Evolutionary conservation across 1,140 invertebrate species (phyloP), one percentile per base, ranked within the genome.

Genomic region (Brachystomella parvula): DNA sequence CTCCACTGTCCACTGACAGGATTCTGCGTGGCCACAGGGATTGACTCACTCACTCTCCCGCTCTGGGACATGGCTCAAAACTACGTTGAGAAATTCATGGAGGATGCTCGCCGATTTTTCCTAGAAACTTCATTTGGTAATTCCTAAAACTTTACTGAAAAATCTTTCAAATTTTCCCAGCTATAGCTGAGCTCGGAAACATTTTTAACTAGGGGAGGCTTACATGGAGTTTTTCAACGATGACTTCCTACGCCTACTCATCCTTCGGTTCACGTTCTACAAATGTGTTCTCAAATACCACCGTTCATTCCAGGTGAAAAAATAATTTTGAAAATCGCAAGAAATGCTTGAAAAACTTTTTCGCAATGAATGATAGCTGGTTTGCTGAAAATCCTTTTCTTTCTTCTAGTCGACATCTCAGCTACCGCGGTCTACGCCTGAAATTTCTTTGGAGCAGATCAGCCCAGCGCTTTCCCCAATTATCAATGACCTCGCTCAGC

Each of bases 191-290:
- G 1, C 29, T 64, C 12, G 47, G 30, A 1, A 35, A 29, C 15
- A 49, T 30, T 1, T 58, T 64, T 29, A 31, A 56, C 57, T 64
- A 47, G 2, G 32, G 19, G 81, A 85, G 32, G 86, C 86, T 61
- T 89, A 89, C 76, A 79, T 92, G 64, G 85, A 89, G 77, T 96
- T 96, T 79, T 90, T 95, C 78, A 90, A 91, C 26, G 94, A 96
- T 78, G 92, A 96, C 76, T 96, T 96, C 79, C 82, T 96, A 65
- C 85, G 93, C 63, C 81, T 94, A 58, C 79, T 96, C 59, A 80
- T 96, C 63, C 81, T 96, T 59, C 85, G 94, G 60, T 96, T 90
- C 79, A 86, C 96, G 65, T 96, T 97, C 82, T 96, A 93, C 81
- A 89, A 60, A 60, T 32, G 9, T 6, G 58, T 60, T 35, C 58